Conservation (phyloP, 2,113 vertebrate species). For the Tychaedon coryphoeus region DNA sequence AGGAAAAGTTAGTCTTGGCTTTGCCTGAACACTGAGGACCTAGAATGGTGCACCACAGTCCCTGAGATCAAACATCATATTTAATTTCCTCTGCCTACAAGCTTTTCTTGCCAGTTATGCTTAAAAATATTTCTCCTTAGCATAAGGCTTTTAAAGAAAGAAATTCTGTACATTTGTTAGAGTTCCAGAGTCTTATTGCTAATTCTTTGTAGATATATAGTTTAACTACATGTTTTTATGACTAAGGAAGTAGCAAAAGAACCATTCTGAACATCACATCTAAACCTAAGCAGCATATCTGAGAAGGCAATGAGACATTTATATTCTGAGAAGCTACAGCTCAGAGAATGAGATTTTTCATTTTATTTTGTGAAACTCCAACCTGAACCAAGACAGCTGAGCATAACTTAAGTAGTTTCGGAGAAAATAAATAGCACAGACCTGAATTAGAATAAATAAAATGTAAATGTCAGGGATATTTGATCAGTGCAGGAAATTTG, state of each 20-base stretch:
- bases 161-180: neutral
- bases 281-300: neutral
- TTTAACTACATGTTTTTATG: neutral
- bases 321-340: neutral
- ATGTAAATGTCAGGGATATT: neutral
- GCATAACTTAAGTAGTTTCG: neutral
- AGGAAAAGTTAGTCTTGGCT: neutral
- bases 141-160: neutral
- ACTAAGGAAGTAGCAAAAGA: neutral
- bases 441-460: neutral
- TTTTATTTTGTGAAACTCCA: neutral
- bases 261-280: neutral
- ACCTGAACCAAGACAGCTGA: neutral
- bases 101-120: neutral
- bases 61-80: neutral
- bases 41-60: neutral
- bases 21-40: neutral
- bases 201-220: neutral
- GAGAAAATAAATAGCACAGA: neutral
- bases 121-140: neutral
- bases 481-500: neutral
- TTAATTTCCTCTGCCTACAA: neutral
- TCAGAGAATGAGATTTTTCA: neutral
- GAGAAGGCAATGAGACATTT: neutral
- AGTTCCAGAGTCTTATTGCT: neutral